These are phyloP conservation scores for Parnassius glacialis DNA, from an alignment of 2,888 invertebrate species.

Conservation along the genomic window DNA sequence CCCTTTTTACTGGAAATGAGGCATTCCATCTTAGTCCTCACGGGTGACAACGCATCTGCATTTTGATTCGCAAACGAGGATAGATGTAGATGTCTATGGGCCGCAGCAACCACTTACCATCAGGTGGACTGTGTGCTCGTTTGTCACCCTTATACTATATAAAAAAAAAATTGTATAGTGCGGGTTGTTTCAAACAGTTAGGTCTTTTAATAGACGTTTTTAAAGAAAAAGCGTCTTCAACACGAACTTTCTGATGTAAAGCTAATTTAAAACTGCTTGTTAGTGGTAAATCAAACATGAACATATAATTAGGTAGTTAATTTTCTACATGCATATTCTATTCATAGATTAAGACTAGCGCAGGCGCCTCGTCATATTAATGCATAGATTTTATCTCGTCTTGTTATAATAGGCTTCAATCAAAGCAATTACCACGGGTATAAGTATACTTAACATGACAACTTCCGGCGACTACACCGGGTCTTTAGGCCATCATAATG, in stretches of 20 bases:
- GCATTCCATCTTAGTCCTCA: too few species aligned
- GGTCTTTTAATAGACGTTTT: too few species aligned
- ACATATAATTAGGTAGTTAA: slow-evolving; percentile 11
- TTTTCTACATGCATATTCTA: slow-evolving; percentile 38
- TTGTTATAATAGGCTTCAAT: slow-evolving; percentile 56
- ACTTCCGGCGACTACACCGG: slow-evolving; percentile 61
- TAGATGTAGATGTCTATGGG: too few species aligned
- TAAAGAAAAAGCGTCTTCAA: background rate
- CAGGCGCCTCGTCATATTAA: slow-evolving; percentile 60
- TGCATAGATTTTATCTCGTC: slow-evolving; percentile 68
- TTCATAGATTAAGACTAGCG: slow-evolving; percentile 35
- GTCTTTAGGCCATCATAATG: slow-evolving; percentile 6
- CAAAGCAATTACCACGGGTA: slow-evolving; percentile 55
- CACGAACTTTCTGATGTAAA: background rate
- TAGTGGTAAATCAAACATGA: background rate
- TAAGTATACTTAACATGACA: slow-evolving; percentile 54
- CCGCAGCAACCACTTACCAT: too few species aligned
- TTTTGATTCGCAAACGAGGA: too few species aligned
- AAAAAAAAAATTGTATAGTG: too few species aligned
- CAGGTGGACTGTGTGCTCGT: too few species aligned
- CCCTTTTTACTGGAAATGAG: too few species aligned
- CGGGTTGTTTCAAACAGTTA: background rate
- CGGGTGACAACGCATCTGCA: too few species aligned
- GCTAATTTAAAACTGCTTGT: background rate
- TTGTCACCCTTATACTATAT: too few species aligned